phyloP scores from a whole-genome alignment of 92 coral and sea anemone species.

The Muricea muricata region DNA sequence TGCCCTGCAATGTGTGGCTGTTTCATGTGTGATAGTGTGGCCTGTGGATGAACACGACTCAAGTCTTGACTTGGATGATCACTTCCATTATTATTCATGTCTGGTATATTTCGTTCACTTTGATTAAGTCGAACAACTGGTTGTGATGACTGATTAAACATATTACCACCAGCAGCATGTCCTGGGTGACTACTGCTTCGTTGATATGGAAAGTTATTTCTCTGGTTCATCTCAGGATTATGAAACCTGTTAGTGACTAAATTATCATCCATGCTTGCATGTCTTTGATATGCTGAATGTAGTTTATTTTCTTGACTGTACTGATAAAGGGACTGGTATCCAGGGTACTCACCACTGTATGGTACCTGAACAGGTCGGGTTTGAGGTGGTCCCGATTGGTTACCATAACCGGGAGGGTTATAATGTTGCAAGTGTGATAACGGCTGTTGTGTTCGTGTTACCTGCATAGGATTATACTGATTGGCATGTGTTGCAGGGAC shows the following conservation, averaged over 20 bases:
- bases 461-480: slow-evolving; percentile 31
- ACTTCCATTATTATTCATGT: slow-evolving; percentile 44
- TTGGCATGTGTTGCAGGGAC: slow-evolving; percentile 1
- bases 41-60: slow-evolving; percentile 18
- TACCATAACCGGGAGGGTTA: slow-evolving; percentile 9
- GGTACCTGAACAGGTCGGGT: slow-evolving; percentile 26
- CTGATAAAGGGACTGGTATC: slow-evolving; percentile 24
- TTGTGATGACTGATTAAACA: slow-evolving; percentile 42
- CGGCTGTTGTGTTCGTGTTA: slow-evolving; percentile 20
- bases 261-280: slow-evolving; percentile 38
- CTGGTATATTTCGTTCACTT: slow-evolving; percentile 22
- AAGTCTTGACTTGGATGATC: slow-evolving; percentile 31
- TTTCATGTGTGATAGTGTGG: slow-evolving; percentile 37
- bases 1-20: slow-evolving; percentile 66
- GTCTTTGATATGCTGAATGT: slow-evolving; percentile 35
- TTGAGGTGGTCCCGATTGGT: slow-evolving; percentile 22
- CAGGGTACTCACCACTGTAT: slow-evolving; percentile 30
- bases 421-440: slow-evolving; percentile 43
- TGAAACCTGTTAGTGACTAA: slow-evolving; percentile 21
- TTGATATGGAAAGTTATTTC: slow-evolving; percentile 29
- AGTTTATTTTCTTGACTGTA: slow-evolving; percentile 41
- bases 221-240: slow-evolving; percentile 22
- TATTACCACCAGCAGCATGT: slow-evolving; percentile 12
- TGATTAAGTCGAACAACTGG: slow-evolving; percentile 38
- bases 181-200: slow-evolving; percentile 42